Evolutionary conservation across 2,888 invertebrate species (phyloP).

Genomic region (Andricus quercusramuli): DNA sequence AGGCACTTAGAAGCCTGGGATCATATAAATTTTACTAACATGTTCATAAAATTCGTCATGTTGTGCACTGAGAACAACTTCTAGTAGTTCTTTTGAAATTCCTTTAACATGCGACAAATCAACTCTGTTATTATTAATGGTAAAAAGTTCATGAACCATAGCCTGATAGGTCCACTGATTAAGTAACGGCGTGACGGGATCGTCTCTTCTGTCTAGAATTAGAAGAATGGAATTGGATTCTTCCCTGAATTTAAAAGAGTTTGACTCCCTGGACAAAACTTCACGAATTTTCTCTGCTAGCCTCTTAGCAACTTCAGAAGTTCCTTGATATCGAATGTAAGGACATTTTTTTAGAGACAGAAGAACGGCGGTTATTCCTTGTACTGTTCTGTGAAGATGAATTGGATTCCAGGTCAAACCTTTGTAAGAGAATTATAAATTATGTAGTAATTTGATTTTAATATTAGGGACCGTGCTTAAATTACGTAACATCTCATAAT

Average conservation of each 20-base stretch:
- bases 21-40: constrained; percentile 78
- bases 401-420: constrained; percentile 88
- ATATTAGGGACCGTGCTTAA: too few species aligned
- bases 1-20: too few species aligned
- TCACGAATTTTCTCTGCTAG: constrained; percentile 93
- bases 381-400: constrained; percentile 88
- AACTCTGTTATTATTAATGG: constrained; percentile 86
- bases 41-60: constrained; percentile 98
- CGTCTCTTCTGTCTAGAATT: constrained; percentile 95
- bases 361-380: constrained; percentile 91
- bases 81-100: constrained; percentile 92
- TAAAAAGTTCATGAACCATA: constrained; percentile 98
- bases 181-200: constrained; percentile 96
- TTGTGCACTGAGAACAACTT: constrained; percentile 95
- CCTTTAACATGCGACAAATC: constrained; percentile 91
- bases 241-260: constrained; percentile 92
- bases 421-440: constrained; percentile 21
- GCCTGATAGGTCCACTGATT: constrained; percentile 99
- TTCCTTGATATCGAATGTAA: constrained; percentile 91
- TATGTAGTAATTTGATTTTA: neutral
- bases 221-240: constrained; percentile 89
- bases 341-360: constrained; percentile 95
- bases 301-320: constrained; percentile 90
- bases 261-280: constrained; percentile 91
- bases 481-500: too few species aligned